Evolutionary conservation across 2,888 invertebrate species (phyloP), one percentile per base, ranked within the genome.

Genomic region (Busseola fusca): DNA sequence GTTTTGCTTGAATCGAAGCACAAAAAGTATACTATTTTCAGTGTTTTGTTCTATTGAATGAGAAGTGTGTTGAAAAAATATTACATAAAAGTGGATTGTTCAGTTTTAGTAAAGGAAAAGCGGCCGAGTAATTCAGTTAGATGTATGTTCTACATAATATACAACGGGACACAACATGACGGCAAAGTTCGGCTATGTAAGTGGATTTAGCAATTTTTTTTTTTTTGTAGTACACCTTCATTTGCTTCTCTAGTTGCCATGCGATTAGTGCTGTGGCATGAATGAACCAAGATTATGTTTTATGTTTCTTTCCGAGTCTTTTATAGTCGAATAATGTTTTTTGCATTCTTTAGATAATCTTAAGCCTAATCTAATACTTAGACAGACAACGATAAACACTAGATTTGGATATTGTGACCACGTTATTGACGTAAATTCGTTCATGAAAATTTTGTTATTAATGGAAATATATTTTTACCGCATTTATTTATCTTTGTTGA

Each of bases 141-240:
- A 95, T 95, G 95, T 91, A 90, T 95, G 95, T 94, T 93, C 94
- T 91, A 93, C 92, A 95, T 95, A 94, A 94, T 94, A 93, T 95
- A 95, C 94, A 95, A 95, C 95, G 94, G 94, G 92, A 94, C 95
- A 94, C 95, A 96, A 95, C 96, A 96, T 96, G 96, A 96, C 96
- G 96, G 96, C 95, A 96, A 96, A 95, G 95, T 95, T 95, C 92
- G 95, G 96, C 96, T 96, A 96, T 96, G 96, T 96, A 90, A 93
- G 96, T 96, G 82, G 34, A 71, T 64, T 72, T 71, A 25, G 34
- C 18, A 52, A 27, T 21, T n/a, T n/a, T n/a, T 56, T 48, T 59
- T 72, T 67, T 71, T 76, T 72, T 70, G 37, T 57, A 64, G 58
- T 59, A 58, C 66, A 18, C 57, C 34, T 70, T 73, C 4, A 54